Evolutionary conservation across 1,140 invertebrate species (phyloP).

Genomic region (Lasioglossum albipes): DNA sequence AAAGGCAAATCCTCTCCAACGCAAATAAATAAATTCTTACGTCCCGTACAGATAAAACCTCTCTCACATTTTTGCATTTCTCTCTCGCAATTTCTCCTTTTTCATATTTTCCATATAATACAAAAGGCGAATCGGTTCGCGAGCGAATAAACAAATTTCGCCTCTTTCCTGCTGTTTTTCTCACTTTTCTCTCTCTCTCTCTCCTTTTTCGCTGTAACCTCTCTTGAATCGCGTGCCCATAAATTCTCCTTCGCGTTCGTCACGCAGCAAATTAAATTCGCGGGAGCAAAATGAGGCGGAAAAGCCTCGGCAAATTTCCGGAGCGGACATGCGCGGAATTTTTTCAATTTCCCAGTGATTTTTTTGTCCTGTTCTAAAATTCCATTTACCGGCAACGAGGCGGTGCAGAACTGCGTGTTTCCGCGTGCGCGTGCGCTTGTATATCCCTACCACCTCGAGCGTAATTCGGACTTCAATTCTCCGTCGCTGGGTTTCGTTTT

Average conservation of each 20-base stretch:
- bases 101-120: too few species aligned
- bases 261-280: neutral
- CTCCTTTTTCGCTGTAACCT: neutral
- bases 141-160: too few species aligned
- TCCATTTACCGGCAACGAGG: constrained; percentile 14
- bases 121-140: too few species aligned
- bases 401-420: constrained; percentile 4
- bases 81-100: too few species aligned
- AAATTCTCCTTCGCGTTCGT: neutral
- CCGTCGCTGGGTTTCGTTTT: neutral
- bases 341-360: neutral
- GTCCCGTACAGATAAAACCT: too few species aligned
- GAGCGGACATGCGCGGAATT: neutral
- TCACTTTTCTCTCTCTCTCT: neutral
- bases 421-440: neutral
- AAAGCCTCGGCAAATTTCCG: neutral
- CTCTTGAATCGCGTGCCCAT: neutral
- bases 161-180: neutral
- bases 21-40: too few species aligned
- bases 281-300: too few species aligned
- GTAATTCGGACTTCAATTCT: constrained; percentile 51
- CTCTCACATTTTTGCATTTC: too few species aligned
- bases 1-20: too few species aligned
- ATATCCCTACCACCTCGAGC: neutral
- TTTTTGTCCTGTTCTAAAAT: constrained; percentile 16